Evolutionary conservation across 23 tunicate genomes (phyloP).

Genomic region (Styela clava): DNA sequence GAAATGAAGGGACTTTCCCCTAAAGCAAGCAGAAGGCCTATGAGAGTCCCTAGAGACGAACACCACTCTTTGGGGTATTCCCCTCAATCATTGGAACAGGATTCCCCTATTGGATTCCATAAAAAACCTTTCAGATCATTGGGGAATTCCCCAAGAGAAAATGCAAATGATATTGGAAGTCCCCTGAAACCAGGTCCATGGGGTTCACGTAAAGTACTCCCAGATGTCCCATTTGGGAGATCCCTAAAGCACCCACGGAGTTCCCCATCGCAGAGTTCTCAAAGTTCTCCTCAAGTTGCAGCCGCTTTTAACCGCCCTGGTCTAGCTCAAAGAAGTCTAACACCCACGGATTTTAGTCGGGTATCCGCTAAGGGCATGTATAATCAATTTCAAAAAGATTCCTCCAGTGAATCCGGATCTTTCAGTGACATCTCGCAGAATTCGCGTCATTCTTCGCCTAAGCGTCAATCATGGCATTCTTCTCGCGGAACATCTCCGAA

Average conservation of each 20-base stretch:
- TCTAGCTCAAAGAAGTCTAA: background rate
- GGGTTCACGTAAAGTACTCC: background rate
- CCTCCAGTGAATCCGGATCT: background rate
- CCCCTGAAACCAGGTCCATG: background rate
- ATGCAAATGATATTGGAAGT: background rate
- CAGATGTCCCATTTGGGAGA: background rate
- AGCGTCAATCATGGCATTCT: background rate
- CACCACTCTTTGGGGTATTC: background rate
- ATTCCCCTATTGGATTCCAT: background rate
- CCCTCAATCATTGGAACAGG: background rate
- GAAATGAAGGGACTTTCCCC: background rate
- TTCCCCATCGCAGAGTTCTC: background rate
- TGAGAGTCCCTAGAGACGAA: background rate
- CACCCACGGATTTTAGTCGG: background rate
- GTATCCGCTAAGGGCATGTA: background rate
- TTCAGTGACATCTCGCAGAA: background rate
- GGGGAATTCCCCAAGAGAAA: background rate
- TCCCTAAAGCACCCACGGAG: background rate
- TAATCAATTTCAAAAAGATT: background rate
- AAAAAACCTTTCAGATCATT: background rate
- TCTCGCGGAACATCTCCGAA: background rate
- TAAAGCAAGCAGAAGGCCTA: background rate
- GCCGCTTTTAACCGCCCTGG: background rate
- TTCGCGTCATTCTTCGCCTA: background rate
- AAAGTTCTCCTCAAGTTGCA: background rate